Percentiles rank a stretch among this genome's conserved stretches.
phyloP scores from a whole-genome alignment of 2,113 vertebrate species.

The Dolichotis patagonum region DNA sequence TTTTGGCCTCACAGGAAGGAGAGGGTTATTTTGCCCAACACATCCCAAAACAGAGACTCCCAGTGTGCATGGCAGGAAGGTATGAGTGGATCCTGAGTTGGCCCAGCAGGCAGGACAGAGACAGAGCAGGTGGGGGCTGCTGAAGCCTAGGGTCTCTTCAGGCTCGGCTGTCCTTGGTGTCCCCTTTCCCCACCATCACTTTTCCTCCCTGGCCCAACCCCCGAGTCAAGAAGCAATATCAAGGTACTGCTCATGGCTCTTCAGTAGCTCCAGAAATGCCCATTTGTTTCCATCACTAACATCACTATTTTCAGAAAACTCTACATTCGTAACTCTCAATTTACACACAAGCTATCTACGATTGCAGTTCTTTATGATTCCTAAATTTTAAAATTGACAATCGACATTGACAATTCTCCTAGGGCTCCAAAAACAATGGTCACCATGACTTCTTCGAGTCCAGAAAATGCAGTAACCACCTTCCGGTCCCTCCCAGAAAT shows the following conservation, averaged over 20 bases:
- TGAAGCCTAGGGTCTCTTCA: background rate
- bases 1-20: background rate
- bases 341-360: background rate
- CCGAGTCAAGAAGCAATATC: fast-evolving
- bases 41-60: background rate
- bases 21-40: background rate
- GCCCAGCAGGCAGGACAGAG: background rate
- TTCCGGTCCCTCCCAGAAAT: background rate
- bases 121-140: fast-evolving
- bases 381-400: background rate
- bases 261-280: background rate
- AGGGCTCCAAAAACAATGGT: background rate
- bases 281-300: background rate
- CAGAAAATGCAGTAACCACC: background rate
- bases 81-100: fast-evolving
- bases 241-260: background rate
- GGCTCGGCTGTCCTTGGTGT: fast-evolving
- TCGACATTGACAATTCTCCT: background rate
- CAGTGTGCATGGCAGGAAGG: fast-evolving
- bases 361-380: background rate
- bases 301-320: background rate
- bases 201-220: background rate
- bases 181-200: background rate
- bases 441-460: background rate
- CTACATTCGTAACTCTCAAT: background rate